phyloP scores from a whole-genome alignment of 30 jellyfish, hydroid and myxozoan genomes.

The Sanderia malayensis region DNA sequence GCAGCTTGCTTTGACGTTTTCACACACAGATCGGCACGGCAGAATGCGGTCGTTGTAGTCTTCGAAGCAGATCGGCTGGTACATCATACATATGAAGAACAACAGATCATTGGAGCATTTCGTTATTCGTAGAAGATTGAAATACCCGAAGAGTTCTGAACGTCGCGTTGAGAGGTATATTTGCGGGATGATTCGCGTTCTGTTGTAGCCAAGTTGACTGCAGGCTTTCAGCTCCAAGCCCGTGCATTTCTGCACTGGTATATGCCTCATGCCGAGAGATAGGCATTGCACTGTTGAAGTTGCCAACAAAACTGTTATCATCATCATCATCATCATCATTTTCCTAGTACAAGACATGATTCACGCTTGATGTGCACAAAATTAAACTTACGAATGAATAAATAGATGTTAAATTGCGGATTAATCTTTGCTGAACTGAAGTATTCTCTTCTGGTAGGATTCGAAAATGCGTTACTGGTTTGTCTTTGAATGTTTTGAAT shows the following conservation, averaged over 20 bases:
- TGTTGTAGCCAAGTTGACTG: conserved; percentile 75
- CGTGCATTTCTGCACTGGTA: conserved; percentile 40
- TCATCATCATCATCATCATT: not conserved
- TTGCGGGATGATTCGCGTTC: conserved; percentile 48
- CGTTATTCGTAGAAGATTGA: conserved; percentile 43
- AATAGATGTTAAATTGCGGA: too few relatives aligned
- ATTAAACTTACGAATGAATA: too few relatives aligned
- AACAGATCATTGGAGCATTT: conserved; percentile 62
- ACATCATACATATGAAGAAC: conserved; percentile 74
- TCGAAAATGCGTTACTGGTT: too few relatives aligned
- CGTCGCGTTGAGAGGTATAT: conserved; percentile 31
- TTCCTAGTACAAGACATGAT: too few relatives aligned
- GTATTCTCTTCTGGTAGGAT: too few relatives aligned
- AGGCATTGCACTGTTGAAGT: conserved; percentile 1
- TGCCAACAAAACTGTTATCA: not conserved
- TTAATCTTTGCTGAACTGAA: too few relatives aligned
- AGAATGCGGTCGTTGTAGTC: conserved; percentile 54
- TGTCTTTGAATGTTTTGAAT: too few relatives aligned
- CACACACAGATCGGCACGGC: conserved; percentile 81
- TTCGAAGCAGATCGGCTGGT: conserved; percentile 77
- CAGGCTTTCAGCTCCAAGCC: conserved; percentile 59
- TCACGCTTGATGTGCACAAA: too few relatives aligned
- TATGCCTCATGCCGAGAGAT: conserved; percentile 30
- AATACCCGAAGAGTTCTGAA: conserved; percentile 43
- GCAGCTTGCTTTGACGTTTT: conserved; percentile 54